Conservation (phyloP, 30 jellyfish, hydroid and myxozoan genomes). For the Euphysa ruthae region DNA sequence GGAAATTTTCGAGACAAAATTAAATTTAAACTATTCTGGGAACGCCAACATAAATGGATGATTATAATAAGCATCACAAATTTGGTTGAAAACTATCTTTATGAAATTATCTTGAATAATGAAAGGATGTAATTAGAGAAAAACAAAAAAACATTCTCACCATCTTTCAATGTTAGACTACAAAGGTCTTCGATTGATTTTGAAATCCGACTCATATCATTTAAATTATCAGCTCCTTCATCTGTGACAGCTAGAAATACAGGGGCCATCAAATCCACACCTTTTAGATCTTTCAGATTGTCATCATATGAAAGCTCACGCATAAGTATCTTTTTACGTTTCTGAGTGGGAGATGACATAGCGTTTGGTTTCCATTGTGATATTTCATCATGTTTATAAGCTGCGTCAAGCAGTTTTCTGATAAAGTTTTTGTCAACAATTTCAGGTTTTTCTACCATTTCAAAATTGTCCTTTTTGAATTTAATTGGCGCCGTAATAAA, state of each 20-base stretch:
- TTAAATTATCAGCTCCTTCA: slow-evolving; percentile 77
- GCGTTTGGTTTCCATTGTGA: slow-evolving; percentile 21
- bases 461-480: too few species aligned
- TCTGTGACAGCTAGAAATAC: slow-evolving; percentile 89
- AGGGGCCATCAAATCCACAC: slow-evolving; percentile 79
- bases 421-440: slow-evolving; percentile 11
- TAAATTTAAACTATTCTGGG: too few species aligned
- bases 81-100: too few species aligned
- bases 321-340: slow-evolving; percentile 33
- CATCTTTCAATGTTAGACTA: slow-evolving; percentile 7
- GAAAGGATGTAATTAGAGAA: background rate
- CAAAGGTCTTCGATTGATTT: slow-evolving; percentile 82
- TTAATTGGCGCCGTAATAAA: too few species aligned
- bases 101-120: too few species aligned
- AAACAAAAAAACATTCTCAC: background rate
- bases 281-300: slow-evolving; percentile 46
- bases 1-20: too few species aligned
- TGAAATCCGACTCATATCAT: slow-evolving; percentile 61
- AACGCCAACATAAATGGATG: too few species aligned
- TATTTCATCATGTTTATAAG: slow-evolving; percentile 12
- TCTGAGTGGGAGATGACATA: slow-evolving; percentile 20
- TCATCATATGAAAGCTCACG: slow-evolving; percentile 89
- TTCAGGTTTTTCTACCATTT: too few species aligned
- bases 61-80: too few species aligned
- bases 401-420: slow-evolving; percentile 11